Evolutionary conservation across 2,888 invertebrate species (phyloP).

Genomic region (Hyposoter didymator): DNA sequence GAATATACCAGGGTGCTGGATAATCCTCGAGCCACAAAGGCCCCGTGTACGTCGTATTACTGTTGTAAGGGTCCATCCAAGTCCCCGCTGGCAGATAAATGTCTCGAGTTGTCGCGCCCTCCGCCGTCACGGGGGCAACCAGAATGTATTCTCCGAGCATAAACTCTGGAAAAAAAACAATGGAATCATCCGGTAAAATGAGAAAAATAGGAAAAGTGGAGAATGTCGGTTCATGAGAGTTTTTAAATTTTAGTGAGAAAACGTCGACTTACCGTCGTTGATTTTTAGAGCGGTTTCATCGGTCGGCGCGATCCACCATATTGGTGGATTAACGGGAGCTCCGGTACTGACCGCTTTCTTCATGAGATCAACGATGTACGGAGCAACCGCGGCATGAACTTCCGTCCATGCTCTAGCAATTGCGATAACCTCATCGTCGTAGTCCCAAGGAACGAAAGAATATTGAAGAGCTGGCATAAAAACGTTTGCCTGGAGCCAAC

Average conservation of each 20-base stretch:
- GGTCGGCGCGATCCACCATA: constrained; percentile 93
- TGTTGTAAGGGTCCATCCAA: constrained; percentile 88
- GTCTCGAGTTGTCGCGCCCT: constrained; percentile 87
- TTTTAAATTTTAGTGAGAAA: too few relatives aligned
- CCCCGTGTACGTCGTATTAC: constrained; percentile 85
- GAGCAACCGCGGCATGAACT: constrained; percentile 87
- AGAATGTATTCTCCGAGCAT: constrained; percentile 91
- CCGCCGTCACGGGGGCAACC: constrained; percentile 90
- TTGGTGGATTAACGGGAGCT: constrained; percentile 91
- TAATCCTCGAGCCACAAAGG: constrained; percentile 88
- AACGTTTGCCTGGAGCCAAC: constrained; percentile 92
- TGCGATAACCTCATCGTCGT: constrained; percentile 87
- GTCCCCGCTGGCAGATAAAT: constrained; percentile 91
- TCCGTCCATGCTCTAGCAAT: constrained; percentile 88
- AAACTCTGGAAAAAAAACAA: constrained; percentile 86
- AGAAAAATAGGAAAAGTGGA: not conserved
- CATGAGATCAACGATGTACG: constrained; percentile 88
- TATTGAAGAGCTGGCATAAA: constrained; percentile 93
- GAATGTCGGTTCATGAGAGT: not conserved
- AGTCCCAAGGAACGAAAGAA: constrained; percentile 93
- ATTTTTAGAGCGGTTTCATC: constrained; percentile 86
- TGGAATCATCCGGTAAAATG: not conserved
- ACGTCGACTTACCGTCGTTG: constrained; percentile 81
- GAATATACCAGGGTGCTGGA: constrained; percentile 87
- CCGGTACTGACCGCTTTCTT: constrained; percentile 87